Conservation (phyloP, 2,113 vertebrate species). For the Azemiops feae region DNA sequence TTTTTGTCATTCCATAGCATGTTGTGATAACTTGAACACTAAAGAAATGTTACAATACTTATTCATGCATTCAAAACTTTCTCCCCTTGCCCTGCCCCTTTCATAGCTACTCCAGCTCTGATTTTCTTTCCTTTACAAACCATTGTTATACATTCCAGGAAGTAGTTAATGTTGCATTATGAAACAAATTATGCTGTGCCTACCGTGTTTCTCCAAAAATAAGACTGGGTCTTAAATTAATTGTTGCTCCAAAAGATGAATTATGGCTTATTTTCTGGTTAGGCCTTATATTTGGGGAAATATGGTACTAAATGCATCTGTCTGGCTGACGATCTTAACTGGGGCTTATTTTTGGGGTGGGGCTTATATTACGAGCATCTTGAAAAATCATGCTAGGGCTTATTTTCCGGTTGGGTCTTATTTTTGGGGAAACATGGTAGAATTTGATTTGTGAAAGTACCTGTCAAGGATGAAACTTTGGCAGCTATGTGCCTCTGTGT, state of each 20-base stretch:
- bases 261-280: too few species aligned
- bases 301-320: too few species aligned
- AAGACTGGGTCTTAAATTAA: too few species aligned
- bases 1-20: background rate
- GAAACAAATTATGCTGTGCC: background rate
- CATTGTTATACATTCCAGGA: background rate
- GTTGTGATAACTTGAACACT: background rate
- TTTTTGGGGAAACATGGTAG: too few species aligned
- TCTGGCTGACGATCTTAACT: too few species aligned
- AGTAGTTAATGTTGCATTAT: background rate
- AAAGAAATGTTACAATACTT: background rate
- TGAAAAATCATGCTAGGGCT: too few species aligned
- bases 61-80: conserved; percentile 5
- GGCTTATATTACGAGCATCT: too few species aligned
- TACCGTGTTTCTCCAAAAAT: background rate
- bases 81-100: background rate
- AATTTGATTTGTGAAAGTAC: background rate
- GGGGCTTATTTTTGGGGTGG: too few species aligned
- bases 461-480: background rate
- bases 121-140: background rate
- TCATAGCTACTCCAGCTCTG: conserved; percentile 30
- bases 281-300: too few species aligned
- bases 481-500: too few species aligned
- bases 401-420: too few species aligned
- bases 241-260: too few species aligned